phyloP scores from a whole-genome alignment of 2,113 vertebrate genomes.

The Pterocles gutturalis region DNA sequence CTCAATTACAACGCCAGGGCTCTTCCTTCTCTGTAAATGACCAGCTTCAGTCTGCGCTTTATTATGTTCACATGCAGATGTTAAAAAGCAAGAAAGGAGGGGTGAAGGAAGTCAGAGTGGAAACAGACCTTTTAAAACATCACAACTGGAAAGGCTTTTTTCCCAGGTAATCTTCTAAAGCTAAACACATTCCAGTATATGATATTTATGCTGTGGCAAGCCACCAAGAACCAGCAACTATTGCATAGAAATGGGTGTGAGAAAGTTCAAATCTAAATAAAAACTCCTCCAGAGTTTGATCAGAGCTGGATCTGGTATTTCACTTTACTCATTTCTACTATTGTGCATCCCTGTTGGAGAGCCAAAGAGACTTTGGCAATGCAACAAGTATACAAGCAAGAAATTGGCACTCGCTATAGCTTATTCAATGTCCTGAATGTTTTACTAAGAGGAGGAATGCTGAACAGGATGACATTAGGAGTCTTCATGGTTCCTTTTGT shows the following conservation, averaged over 20 bases:
- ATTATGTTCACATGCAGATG: conserved; percentile 66
- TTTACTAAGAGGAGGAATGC: conserved; percentile 44
- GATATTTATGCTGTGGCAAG: not conserved
- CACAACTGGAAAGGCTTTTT: not conserved
- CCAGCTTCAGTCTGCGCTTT: conserved; percentile 21
- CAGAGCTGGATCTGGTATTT: conserved; percentile 55
- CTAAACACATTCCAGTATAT: conserved; percentile 14
- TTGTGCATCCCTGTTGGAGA: conserved; percentile 56
- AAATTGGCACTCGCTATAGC: not conserved
- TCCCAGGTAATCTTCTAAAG: conserved; percentile 24
- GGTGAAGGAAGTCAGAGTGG: not conserved
- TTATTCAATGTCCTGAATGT: conserved; percentile 49
- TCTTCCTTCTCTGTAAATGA: conserved; percentile 47
- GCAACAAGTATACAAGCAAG: conserved; percentile 32
- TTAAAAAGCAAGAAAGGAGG: conserved; percentile 38
- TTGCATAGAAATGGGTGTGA: conserved; percentile 43
- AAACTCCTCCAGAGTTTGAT: conserved; percentile 36
- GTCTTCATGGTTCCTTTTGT: conserved; percentile 11
- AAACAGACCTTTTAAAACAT: not conserved
- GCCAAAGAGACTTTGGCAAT: conserved; percentile 57
- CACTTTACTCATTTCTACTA: conserved; percentile 51
- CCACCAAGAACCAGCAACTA: not conserved
- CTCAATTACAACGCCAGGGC: conserved; percentile 51
- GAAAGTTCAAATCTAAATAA: conserved; percentile 68
- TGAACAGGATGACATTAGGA: conserved; percentile 49